Conservation (phyloP, 1,140 invertebrate species). For the Zaprionus kolodkinae region DNA sequence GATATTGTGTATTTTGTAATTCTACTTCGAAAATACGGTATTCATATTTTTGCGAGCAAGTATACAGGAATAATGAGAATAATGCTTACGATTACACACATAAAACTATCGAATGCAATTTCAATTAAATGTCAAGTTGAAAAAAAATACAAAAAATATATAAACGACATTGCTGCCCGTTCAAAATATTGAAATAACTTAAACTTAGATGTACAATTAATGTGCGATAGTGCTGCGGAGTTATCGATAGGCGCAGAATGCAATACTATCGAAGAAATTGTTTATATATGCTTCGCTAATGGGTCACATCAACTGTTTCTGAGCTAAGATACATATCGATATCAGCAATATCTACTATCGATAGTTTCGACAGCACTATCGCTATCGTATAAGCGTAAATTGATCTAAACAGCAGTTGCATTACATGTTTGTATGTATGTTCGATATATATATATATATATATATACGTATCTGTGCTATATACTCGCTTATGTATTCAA, state of each 20-base stretch:
- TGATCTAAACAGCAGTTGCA: constrained; percentile 38
- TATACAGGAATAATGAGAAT: constrained; percentile 29
- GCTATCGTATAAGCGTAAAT: constrained; percentile 38
- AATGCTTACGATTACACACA: constrained; percentile 33
- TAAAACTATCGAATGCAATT: constrained; percentile 24
- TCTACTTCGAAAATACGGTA: constrained; percentile 39
- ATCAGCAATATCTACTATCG: not conserved
- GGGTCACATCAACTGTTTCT: no score
- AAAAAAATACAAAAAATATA: not conserved
- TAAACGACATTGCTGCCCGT: not conserved
- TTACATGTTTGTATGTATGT: constrained; percentile 45
- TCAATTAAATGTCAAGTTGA: constrained; percentile 39
- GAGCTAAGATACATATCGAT: not conserved
- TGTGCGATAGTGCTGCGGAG: constrained; percentile 2
- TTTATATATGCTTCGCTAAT: no score
- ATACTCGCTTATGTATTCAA: constrained; percentile 65
- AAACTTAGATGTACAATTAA: constrained; percentile 53
- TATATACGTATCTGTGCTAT: constrained; percentile 71
- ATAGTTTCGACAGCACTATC: not conserved
- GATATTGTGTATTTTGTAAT: constrained; percentile 57
- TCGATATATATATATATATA: constrained; percentile 42
- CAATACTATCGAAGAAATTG: not conserved
- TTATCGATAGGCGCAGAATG: not conserved
- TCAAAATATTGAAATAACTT: constrained; percentile 18
- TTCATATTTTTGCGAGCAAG: constrained; percentile 57